Evolutionary conservation across 2,888 invertebrate species (phyloP).

Genomic region (Philaethria dido): DNA sequence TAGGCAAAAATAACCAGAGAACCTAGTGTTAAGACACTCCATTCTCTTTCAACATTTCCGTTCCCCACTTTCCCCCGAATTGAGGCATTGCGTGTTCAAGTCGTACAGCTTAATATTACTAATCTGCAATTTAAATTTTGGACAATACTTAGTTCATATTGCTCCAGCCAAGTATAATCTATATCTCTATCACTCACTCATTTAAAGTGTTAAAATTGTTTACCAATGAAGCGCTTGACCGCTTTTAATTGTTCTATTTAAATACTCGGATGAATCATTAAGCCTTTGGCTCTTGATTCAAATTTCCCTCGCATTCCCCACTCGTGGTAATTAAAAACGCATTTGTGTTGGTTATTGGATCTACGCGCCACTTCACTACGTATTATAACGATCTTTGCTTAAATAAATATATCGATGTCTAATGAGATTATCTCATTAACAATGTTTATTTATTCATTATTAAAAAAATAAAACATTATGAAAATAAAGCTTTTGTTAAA

Average conservation of each 20-base stretch:
- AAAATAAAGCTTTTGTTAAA: too few relatives aligned
- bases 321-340: constrained; percentile 64
- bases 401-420: constrained; percentile 35
- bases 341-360: constrained; percentile 55
- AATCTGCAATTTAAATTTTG: not conserved
- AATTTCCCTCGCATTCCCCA: constrained; percentile 58
- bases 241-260: constrained; percentile 70
- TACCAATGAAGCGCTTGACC: constrained; percentile 61
- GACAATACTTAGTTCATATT: not conserved
- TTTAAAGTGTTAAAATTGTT: constrained; percentile 63
- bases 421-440: constrained; percentile 2
- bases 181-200: constrained; percentile 32
- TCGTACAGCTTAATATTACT: too few relatives aligned
- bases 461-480: too few relatives aligned
- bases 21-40: too few relatives aligned
- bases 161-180: constrained; percentile 1
- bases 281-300: constrained; percentile 57
- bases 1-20: too few relatives aligned
- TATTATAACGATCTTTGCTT: constrained; percentile 40
- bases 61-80: too few relatives aligned
- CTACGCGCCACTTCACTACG: constrained; percentile 46
- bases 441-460: not conserved
- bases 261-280: constrained; percentile 55
- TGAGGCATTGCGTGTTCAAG: too few relatives aligned
- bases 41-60: too few relatives aligned